A percentile compares a stretch with the other conserved stretches of the same genome.
Conservation (phyloP, 2,797 vertebrate species). For the Malurus leucopterus region DNA sequence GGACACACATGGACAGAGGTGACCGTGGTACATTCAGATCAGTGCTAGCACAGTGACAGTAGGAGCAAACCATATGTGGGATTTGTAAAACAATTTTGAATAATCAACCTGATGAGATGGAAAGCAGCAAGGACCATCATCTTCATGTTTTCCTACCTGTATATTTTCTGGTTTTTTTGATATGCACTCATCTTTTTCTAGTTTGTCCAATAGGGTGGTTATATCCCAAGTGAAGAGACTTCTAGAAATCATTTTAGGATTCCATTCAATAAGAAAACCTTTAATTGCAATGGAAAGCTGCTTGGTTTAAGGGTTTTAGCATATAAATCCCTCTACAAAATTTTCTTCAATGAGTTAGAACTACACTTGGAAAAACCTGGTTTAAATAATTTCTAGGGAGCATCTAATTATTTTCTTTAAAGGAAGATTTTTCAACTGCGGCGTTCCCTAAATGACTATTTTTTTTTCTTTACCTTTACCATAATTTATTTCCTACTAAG, state of each 20-base stretch:
- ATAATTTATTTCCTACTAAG: background rate
- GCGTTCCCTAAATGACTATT: background rate
- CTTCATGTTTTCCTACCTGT: background rate
- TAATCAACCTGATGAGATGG: background rate
- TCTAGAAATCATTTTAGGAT: background rate
- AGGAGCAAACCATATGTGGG: background rate
- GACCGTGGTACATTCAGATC: rapidly evolving
- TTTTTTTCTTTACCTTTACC: background rate
- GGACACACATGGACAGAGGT: background rate
- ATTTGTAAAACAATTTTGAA: background rate
- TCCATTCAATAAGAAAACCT: background rate
- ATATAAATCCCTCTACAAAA: background rate
- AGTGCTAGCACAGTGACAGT: background rate
- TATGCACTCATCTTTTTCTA: background rate
- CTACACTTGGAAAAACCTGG: background rate
- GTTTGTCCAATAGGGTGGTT: background rate
- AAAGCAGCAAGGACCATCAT: background rate
- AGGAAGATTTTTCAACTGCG: background rate
- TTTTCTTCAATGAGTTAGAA: background rate
- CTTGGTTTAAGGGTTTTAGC: background rate
- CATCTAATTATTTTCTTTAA: background rate
- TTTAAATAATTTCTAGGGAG: background rate
- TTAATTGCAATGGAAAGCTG: background rate
- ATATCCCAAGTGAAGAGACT: background rate
- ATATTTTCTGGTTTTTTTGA: rapidly evolving